These are phyloP conservation scores for Hapalemur alaotrensis DNA, from an alignment of 2,797 vertebrate genomes.

Conservation along the genomic window DNA sequence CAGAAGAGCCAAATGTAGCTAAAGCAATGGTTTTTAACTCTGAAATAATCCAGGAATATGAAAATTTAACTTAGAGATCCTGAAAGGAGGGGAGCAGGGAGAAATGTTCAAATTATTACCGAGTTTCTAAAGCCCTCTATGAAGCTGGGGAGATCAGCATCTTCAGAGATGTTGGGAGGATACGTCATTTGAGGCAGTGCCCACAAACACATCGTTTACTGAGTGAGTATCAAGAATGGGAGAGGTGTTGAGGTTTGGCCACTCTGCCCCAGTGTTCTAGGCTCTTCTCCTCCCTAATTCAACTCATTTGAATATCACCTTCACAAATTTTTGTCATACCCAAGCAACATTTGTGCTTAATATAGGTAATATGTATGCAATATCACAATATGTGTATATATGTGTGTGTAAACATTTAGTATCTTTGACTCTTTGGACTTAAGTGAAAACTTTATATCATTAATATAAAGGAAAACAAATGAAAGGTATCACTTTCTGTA, in stretches of 20 bases:
- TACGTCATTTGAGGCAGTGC: neutral
- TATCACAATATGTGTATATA: neutral
- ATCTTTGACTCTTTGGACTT: neutral
- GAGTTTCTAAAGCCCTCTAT: neutral
- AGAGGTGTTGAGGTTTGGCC: neutral
- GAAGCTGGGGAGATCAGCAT: neutral
- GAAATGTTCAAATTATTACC: neutral
- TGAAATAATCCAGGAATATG: constrained; percentile 10
- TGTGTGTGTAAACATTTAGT: neutral
- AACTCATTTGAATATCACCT: neutral
- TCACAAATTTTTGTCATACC: neutral
- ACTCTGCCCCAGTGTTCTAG: neutral
- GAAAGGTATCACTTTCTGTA: neutral
- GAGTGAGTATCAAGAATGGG: neutral
- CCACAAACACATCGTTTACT: neutral
- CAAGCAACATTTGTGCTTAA: neutral
- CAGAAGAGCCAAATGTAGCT: constrained; percentile 1
- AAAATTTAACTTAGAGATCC: neutral
- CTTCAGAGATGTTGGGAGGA: neutral
- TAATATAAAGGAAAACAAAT: neutral
- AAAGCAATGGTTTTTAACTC: neutral
- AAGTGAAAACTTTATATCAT: neutral
- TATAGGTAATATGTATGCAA: neutral
- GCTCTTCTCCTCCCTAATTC: neutral
- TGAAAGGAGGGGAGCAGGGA: neutral